Conservation (phyloP, 2,113 vertebrate genomes). For the Tragelaphus imberbis region DNA sequence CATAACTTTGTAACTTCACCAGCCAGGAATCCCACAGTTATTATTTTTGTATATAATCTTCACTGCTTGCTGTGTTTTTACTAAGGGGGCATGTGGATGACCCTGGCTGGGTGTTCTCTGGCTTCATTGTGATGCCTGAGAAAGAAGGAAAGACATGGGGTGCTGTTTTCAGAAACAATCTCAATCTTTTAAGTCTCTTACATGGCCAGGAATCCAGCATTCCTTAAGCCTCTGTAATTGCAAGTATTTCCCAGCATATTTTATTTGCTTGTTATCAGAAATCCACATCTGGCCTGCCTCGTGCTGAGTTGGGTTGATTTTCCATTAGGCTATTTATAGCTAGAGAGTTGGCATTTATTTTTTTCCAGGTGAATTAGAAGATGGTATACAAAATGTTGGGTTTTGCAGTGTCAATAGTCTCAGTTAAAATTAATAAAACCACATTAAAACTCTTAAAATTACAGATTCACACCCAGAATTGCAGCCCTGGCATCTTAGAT, state of each 20-base stretch:
- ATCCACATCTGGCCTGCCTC: constrained; percentile 53
- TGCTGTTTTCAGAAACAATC: neutral
- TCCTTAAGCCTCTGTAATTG: constrained; percentile 47
- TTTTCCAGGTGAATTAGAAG: constrained; percentile 60
- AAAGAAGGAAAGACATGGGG: neutral
- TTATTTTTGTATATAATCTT: neutral
- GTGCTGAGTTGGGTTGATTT: constrained; percentile 32
- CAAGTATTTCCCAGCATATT: constrained; percentile 50
- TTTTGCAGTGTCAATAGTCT: constrained; percentile 37
- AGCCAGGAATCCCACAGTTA: neutral
- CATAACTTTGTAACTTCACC: neutral
- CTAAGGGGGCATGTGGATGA: neutral
- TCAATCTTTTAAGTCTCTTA: neutral
- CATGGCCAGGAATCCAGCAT: neutral
- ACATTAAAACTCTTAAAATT: constrained; percentile 49
- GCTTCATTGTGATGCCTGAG: constrained; percentile 12
- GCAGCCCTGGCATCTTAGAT: too few species aligned
- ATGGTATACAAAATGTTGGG: constrained; percentile 3
- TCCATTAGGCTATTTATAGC: constrained; percentile 67
- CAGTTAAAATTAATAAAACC: constrained; percentile 11
- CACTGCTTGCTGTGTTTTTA: neutral
- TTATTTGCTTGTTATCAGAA: constrained; percentile 43
- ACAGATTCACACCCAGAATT: neutral
- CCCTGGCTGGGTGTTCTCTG: neutral
- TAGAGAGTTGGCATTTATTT: constrained; percentile 26